Conservation (phyloP, 2,888 invertebrate genomes). For the Branchellion lobata region DNA sequence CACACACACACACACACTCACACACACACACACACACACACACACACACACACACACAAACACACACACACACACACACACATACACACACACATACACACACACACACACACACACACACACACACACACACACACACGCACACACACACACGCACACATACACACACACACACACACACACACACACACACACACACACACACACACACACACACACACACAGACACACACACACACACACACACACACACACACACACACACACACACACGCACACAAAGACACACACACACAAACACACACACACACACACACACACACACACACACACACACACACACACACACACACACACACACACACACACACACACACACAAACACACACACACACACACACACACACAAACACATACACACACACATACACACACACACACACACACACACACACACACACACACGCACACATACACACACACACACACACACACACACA, state of each 20-base stretch:
- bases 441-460: slow-evolving; percentile 16
- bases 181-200: slow-evolving; percentile 9
- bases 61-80: slow-evolving; percentile 8
- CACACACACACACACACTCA: slow-evolving; percentile 33
- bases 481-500: slow-evolving; percentile 19
- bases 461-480: slow-evolving; percentile 19
- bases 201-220: slow-evolving; percentile 15
- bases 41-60: slow-evolving; percentile 15
- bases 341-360: neutral
- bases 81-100: slow-evolving; percentile 28
- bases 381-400: slow-evolving; percentile 15
- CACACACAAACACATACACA: slow-evolving; percentile 10
- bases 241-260: slow-evolving; percentile 1
- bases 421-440: slow-evolving; percentile 22
- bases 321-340: neutral
- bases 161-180: slow-evolving; percentile 5
- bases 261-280: neutral
- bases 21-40: slow-evolving; percentile 33
- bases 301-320: slow-evolving; percentile 25
- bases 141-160: slow-evolving; percentile 20
- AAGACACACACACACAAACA: neutral
- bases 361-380: slow-evolving; percentile 21
- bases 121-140: neutral
- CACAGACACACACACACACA: slow-evolving; percentile 17
- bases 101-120: slow-evolving; percentile 13